These are phyloP conservation scores for Channallabes apus DNA, from an alignment of 2,797 vertebrate species.

Conservation along the genomic window DNA sequence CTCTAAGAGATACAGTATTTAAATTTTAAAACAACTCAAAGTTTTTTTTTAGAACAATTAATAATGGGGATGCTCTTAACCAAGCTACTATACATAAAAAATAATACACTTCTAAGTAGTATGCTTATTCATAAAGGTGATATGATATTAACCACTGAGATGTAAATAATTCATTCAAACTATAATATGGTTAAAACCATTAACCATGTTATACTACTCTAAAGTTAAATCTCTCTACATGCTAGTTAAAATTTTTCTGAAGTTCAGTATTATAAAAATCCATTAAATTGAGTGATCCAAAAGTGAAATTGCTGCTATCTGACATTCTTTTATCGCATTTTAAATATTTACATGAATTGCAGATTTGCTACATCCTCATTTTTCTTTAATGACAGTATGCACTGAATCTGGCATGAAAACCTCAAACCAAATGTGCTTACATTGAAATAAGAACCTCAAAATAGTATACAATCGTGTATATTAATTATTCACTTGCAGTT, in stretches of 20 bases:
- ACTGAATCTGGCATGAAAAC: not conserved
- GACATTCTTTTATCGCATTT: not conserved
- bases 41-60: not conserved
- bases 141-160: not conserved
- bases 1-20: not conserved
- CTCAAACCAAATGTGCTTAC: not conserved
- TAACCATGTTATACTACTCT: not conserved
- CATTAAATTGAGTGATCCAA: too few species aligned
- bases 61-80: not conserved
- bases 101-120: not conserved
- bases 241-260: not conserved
- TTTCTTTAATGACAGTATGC: not conserved
- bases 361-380: not conserved
- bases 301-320: too few species aligned
- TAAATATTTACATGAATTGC: not conserved
- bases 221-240: too few species aligned
- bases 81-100: not conserved
- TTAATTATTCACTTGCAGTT: not conserved
- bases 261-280: not conserved
- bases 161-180: not conserved
- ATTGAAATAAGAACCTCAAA: not conserved
- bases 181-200: not conserved
- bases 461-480: not conserved
- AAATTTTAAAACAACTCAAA: not conserved
- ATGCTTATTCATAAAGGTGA: not conserved